Evolutionary conservation across 2,113 vertebrate species (phyloP), one percentile per base, ranked within the genome.

Genomic region (Perca fluviatilis): DNA sequence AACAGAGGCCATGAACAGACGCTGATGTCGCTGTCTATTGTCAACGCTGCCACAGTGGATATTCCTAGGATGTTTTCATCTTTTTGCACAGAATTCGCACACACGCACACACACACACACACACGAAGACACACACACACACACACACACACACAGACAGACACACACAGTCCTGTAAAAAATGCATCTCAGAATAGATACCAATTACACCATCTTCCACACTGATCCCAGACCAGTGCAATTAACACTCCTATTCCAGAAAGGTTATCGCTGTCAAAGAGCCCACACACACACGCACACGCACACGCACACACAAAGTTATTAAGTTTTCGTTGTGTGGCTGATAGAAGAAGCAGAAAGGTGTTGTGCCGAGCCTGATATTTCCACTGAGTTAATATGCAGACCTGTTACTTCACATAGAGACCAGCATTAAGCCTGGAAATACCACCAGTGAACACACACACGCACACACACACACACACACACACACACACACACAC

Each of bases 251-350:
- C 77, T 68, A 73, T 92, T 86, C 73, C 86, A 86, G 80, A 93
- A 92, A 92, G 92, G 92, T 93, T 92, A 91, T 86, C 16, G 65
- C 84, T 92, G 90, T 91, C 93, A 92, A 83, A 89, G 82, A 90
- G 76, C 67, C 70, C 67, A 72, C 64, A 78, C 63, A 79, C 54
- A 61, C 61, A 57, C 40, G 57, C 71, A 81, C 60, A 53, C 53
- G 68, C 54, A n/a, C 47, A 56, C 49, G 56, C 62, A 46, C 40
- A 65, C 25, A 27, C 19, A 67, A 51, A 83, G 80, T 90, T 90
- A 92, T 93, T 93, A 91, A 88, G 84, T 50, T 80, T 46, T 85
- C 79, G 77, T 83, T 80, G 78, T 90, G 80, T 85, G 79, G 84
- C 84, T 80, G 88, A 89, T 90, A 56, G 69, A 69, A 87, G 74